Percentiles rank a stretch among this genome's conserved stretches.
Conservation (phyloP, 2,113 vertebrate species). For the Papio anubis region DNA sequence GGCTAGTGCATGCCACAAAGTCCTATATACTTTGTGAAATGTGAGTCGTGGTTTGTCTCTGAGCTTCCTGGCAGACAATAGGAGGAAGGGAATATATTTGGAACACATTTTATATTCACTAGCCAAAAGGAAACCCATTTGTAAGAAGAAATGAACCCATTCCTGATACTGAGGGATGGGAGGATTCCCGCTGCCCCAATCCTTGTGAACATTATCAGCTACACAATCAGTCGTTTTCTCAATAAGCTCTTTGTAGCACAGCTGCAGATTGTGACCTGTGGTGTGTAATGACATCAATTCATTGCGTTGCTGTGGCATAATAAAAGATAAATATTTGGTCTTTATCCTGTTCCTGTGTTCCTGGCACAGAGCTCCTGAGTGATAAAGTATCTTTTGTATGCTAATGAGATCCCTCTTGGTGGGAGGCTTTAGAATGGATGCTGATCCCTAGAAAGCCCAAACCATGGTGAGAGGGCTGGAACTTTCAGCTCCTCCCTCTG, state of each 20-base stretch:
- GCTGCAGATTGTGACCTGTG: background rate
- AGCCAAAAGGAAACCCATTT: background rate
- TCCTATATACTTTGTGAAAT: background rate
- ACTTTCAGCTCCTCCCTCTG: background rate
- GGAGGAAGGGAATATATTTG: background rate
- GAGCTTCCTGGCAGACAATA: background rate
- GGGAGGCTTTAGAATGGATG: background rate
- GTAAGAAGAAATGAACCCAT: slow-evolving; percentile 1
- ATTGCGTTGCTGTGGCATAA: background rate
- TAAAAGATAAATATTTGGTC: slow-evolving; percentile 27
- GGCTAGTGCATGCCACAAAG: background rate
- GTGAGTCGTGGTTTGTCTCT: background rate
- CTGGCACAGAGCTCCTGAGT: background rate
- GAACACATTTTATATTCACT: background rate
- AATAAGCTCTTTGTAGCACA: background rate
- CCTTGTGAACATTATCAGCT: background rate
- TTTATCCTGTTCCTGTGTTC: background rate
- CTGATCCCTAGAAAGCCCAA: background rate
- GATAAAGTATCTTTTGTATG: background rate
- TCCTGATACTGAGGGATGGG: background rate
- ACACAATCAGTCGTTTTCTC: background rate
- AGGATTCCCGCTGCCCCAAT: background rate
- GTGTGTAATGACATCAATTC: background rate
- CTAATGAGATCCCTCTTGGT: background rate
- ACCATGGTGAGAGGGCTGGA: background rate